Conservation (phyloP, 2,113 vertebrate species). For the Dasyornis broadbenti region DNA sequence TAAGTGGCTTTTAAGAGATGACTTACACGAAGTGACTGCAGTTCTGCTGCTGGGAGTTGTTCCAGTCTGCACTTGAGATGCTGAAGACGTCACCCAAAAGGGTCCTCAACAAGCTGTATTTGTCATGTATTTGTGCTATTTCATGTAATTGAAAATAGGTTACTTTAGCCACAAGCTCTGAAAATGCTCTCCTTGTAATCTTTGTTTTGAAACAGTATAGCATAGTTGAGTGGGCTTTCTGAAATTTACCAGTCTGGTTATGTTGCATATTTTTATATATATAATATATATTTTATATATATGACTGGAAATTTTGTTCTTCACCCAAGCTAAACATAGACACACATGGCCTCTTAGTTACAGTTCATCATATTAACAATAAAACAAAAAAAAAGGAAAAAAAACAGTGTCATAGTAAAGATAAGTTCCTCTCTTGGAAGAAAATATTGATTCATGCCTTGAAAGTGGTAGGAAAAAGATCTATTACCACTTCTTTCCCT, state of each 20-base stretch:
- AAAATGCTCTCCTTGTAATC: neutral
- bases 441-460: neutral
- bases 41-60: neutral
- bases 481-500: neutral
- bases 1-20: neutral
- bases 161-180: neutral
- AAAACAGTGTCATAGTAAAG: neutral
- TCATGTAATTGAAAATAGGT: neutral
- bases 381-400: neutral
- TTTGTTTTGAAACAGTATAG: neutral
- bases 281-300: neutral
- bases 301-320: neutral
- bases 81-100: neutral
- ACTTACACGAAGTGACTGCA: neutral
- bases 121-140: neutral
- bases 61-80: neutral
- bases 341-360: neutral
- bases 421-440: neutral
- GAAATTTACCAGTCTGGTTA: neutral
- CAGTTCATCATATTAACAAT: neutral
- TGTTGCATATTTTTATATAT: neutral
- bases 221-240: neutral
- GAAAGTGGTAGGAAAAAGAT: neutral
- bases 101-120: neutral
- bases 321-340: neutral